These are phyloP conservation scores for Fregetta grallaria DNA, from an alignment of 2,113 vertebrate genomes.

Conservation along the genomic window DNA sequence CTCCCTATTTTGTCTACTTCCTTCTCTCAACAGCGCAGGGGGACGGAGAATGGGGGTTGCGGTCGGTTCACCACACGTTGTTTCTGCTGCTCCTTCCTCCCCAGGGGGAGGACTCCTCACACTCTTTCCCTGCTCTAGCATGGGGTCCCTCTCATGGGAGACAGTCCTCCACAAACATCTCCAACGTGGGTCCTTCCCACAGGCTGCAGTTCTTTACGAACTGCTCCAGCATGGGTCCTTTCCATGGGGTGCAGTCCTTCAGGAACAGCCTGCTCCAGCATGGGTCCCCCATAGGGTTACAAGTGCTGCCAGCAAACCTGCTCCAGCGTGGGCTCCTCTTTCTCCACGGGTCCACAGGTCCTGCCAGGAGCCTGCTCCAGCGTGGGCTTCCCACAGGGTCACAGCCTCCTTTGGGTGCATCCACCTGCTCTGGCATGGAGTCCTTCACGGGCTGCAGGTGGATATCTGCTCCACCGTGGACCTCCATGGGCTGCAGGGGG, in stretches of 20 bases:
- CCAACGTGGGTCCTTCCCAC: background rate
- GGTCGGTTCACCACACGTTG: no score
- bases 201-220: background rate
- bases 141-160: background rate
- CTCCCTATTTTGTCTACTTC: background rate
- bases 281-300: background rate
- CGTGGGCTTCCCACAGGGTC: fast-evolving
- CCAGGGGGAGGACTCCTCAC: no score
- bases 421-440: background rate
- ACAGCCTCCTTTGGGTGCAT: background rate
- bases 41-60: no score
- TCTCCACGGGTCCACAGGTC: background rate
- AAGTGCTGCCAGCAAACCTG: background rate
- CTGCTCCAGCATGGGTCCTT: background rate
- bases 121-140: no score
- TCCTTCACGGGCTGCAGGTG: background rate
- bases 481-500: background rate
- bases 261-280: background rate
- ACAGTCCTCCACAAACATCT: background rate
- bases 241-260: no score
- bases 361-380: background rate
- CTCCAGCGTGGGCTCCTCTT: background rate
- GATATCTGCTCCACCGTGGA: background rate
- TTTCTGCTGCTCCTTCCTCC: no score
- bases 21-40: background rate